Evolutionary conservation across 2,113 vertebrate species (phyloP), one percentile per base, ranked within the genome.

Genomic region (Fulmarus glacialis): DNA sequence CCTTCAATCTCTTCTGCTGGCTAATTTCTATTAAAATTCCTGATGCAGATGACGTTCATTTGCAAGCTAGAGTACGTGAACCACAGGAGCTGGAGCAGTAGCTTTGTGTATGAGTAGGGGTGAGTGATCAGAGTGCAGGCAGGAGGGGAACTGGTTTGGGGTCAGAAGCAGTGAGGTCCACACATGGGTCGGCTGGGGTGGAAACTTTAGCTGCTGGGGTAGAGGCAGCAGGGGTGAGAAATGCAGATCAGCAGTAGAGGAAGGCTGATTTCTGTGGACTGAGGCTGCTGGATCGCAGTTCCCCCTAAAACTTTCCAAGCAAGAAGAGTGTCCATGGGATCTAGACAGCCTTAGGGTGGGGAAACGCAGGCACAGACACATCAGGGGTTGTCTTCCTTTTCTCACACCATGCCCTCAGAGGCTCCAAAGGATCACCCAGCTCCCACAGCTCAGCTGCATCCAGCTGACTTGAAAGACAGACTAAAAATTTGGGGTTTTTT

Each of bases 21-120:
- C 23, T 48, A 21, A 40, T 8, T 80, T 84, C 36, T 64, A 5
- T 67, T 52, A 21, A 64, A 64, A 87, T 68, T 84, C 32, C 43
- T 42, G 43, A 7, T 0, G 0, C 3, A 12, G 38, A 27, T 13
- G 8, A 32, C 1, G 3, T 29, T 77, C 6, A 14, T n/a, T 72
- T 84, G 36, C 11, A 59, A 64, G 38, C 23, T 47, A 38, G 11
- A 83, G 8, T 24, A 40, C 0, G 0, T 45, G 75, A 86, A 45
- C 27, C 16, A 10, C 38, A 30, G 59, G 36, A 79, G 36, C 21
- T 59, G 48, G 47, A 83, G 59, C 36, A 27, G 40, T 29, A 89
- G 10, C 22, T 1, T 43, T 27, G 7, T 42, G 21, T 38, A 45
- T 0, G 0, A 72, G 47, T 16, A 80, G 71, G 36, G 23, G 16